Percentiles rank a stretch among this genome's conserved stretches.
Conservation (phyloP, 2,888 invertebrate genomes). For the Phymatocera aterrima region DNA sequence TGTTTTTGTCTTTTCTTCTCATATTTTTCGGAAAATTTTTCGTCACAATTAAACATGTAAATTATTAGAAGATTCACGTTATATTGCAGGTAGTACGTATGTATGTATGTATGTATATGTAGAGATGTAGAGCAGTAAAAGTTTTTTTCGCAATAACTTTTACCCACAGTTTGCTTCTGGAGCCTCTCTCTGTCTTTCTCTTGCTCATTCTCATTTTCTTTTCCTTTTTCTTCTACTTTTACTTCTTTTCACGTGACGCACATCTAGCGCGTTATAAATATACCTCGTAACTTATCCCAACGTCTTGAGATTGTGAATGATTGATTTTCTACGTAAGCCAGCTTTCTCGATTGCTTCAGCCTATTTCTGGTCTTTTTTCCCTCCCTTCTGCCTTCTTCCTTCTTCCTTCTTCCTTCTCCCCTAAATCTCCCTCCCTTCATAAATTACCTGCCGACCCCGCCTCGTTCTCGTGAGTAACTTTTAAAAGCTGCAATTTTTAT, state of each 20-base stretch:
- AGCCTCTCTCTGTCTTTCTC: background rate
- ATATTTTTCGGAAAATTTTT: too few relatives aligned
- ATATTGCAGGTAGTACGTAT: too few relatives aligned
- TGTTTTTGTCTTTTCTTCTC: too few relatives aligned
- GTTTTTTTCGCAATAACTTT: slow-evolving; percentile 8
- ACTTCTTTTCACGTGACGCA: slow-evolving; percentile 33
- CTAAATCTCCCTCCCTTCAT: background rate
- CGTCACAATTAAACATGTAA: too few relatives aligned
- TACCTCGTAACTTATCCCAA: slow-evolving; percentile 22
- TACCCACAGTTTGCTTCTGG: background rate
- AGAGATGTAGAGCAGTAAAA: background rate
- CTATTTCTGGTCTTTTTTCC: background rate
- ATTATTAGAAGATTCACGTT: too few relatives aligned
- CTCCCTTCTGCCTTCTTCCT: background rate
- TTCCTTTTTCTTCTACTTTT: background rate
- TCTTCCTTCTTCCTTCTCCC: background rate
- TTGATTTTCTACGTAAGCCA: slow-evolving; percentile 35
- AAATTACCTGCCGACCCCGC: slow-evolving; percentile 20
- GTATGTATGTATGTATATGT: too few relatives aligned
- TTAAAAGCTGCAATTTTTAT: slow-evolving; percentile 18
- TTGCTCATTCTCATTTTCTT: too few relatives aligned
- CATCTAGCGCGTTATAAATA: slow-evolving; percentile 30
- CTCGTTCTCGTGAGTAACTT: slow-evolving; percentile 1
- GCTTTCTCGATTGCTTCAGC: slow-evolving; percentile 24
- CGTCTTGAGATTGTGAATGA: slow-evolving; percentile 30